These are phyloP conservation scores for Epizoanthus ramosus DNA, from an alignment of 92 coral and sea anemone genomes.

Conservation along the genomic window DNA sequence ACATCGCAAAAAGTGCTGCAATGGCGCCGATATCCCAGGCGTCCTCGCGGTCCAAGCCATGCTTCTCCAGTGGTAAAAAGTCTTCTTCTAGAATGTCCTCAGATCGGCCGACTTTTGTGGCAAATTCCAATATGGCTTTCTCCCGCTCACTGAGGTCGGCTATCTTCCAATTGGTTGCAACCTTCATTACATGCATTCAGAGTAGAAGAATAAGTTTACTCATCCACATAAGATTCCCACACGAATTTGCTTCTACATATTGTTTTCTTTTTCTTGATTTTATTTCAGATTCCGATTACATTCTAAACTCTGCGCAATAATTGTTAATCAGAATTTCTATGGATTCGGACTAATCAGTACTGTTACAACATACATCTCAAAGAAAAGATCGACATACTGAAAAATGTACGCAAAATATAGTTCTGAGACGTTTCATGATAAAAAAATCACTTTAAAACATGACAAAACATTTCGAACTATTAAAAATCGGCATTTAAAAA, in stretches of 20 bases:
- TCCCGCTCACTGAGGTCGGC: constrained; percentile 90
- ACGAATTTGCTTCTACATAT: not conserved
- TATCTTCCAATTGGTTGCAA: constrained; percentile 83
- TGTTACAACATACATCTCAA: too few species aligned
- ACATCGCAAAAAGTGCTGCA: constrained; percentile 93
- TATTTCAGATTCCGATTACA: too few species aligned
- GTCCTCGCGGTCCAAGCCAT: constrained; percentile 81
- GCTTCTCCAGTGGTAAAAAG: constrained; percentile 65
- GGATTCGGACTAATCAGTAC: too few species aligned
- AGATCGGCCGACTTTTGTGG: constrained; percentile 72
- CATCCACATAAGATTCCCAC: not conserved
- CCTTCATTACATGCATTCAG: constrained; percentile 31
- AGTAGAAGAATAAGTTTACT: not conserved
- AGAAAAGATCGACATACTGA: too few species aligned
- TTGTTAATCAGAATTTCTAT: too few species aligned
- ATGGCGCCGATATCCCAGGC: constrained; percentile 97
- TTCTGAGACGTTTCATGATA: too few species aligned
- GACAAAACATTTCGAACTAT: too few species aligned
- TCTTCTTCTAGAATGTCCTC: constrained; percentile 80
- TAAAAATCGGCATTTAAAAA: too few species aligned
- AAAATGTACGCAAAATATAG: too few species aligned
- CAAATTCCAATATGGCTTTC: constrained; percentile 88
- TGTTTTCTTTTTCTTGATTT: not conserved
- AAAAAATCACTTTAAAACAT: too few species aligned
- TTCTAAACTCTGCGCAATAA: too few species aligned